Base-by-base conservation (phyloP, 2,797 vertebrate species). In the Eulemur coronatus region DNA sequence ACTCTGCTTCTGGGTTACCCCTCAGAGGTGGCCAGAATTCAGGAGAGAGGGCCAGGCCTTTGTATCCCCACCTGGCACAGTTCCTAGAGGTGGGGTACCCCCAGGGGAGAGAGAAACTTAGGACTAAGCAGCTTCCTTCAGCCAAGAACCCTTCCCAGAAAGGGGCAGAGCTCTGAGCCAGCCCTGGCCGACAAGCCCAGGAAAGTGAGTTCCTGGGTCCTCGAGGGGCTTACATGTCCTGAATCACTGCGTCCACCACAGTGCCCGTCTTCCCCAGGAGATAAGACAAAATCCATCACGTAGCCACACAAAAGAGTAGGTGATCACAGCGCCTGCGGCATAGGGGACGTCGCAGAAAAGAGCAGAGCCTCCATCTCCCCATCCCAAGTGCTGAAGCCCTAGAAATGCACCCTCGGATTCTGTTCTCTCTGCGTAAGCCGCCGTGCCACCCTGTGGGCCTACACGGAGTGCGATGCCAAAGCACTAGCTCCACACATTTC, bases 51-150 rank as follows among this genome's bases (percentile, higher is more conserved):
- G 1, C 13, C 17, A 41, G 43, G 17, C 24, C 57, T 80, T 80
- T 33, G 4, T 12, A n/a, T 1, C 9, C 17, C 35, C 33, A 14
- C 6, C 0, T 22, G 26, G 50, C 2, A 33, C 13, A 6, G 15
- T 35, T 30, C 3, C 43, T 26, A 6, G 69, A 22, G 7, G 15
- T 0, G 13, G 91, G 33, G 22, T 10, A 1, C 9, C n/a, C 14
- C n/a, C 4, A 2, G 4, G 5, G 41, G 20, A 8, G 22, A 8
- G 13, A 22, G 50, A 30, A 7, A 14, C 82, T 33, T 18, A 4
- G 41, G n/a, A 7, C 20, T 11, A 3, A 30, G 26, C 67, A 46
- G 50, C 35, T 69, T 59, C 63, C 57, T 48, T 55, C 24, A 41
- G 43, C 67, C 72, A 33, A 57, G 48, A 57, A 18, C 18, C 55